Evolutionary conservation across 2,113 vertebrate genomes (phyloP).

Genomic region (Hippoglossus stenolepis): DNA sequence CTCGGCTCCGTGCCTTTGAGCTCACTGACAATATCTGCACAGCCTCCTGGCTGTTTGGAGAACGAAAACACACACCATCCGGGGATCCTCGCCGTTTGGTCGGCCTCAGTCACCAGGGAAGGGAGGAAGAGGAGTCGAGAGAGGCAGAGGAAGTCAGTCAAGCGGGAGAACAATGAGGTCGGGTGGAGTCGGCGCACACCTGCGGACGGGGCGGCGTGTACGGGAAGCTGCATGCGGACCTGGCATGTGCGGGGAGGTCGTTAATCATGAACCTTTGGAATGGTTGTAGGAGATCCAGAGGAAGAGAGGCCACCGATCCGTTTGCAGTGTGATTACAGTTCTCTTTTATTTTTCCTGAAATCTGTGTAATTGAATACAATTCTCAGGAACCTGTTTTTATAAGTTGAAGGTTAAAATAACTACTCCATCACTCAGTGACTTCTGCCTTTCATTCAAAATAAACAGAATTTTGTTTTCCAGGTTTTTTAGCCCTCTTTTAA

Average conservation of each 20-base stretch:
- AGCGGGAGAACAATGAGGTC: conserved; percentile 14
- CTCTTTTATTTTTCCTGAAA: conserved; percentile 1
- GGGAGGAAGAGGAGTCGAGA: conserved; percentile 17
- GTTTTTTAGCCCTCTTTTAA: conserved; percentile 38
- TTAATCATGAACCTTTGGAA: conserved; percentile 33
- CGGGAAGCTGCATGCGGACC: conserved; percentile 3
- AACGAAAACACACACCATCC: conserved; percentile 56
- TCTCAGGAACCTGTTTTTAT: not conserved
- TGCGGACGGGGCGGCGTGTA: conserved; percentile 1
- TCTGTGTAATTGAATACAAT: not conserved
- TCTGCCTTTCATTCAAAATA: conserved; percentile 3
- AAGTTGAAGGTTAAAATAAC: not conserved
- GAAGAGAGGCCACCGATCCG: conserved; percentile 13
- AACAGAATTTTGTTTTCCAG: conserved; percentile 32
- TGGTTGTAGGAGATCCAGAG: conserved; percentile 4
- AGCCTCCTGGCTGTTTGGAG: conserved; percentile 64
- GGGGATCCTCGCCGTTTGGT: conserved; percentile 24
- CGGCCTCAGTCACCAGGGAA: conserved; percentile 17
- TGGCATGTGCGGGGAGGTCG: not conserved
- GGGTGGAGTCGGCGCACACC: not conserved
- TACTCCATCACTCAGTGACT: not conserved
- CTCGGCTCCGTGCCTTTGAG: conserved; percentile 47
- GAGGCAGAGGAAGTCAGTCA: conserved; percentile 19
- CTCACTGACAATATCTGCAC: conserved; percentile 61
- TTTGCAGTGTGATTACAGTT: conserved; percentile 4